Conservation (phyloP, 2,113 vertebrate species). For the Coturnix japonica region DNA sequence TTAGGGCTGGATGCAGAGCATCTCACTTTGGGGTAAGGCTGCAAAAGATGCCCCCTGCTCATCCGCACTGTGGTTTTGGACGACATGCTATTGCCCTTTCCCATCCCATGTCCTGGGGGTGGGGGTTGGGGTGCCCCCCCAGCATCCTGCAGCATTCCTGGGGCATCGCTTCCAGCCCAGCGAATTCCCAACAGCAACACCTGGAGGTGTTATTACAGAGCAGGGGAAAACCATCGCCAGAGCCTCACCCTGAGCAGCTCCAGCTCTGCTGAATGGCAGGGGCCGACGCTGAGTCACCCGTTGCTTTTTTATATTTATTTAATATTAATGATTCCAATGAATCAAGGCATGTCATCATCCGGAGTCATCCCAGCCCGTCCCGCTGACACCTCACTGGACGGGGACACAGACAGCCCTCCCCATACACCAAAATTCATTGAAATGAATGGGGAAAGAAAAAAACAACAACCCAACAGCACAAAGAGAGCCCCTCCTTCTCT, state of each 20-base stretch:
- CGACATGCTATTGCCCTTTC: neutral
- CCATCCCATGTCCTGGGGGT: neutral
- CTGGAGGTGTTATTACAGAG: neutral
- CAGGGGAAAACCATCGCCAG: neutral
- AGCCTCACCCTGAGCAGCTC: slow-evolving; percentile 27
- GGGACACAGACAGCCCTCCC: neutral
- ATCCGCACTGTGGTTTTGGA: neutral
- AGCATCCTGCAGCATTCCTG: neutral
- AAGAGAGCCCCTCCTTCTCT: neutral
- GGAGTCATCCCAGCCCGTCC: slow-evolving; percentile 20
- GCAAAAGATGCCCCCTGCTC: neutral
- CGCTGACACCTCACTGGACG: neutral
- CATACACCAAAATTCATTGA: neutral
- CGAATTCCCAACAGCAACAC: neutral
- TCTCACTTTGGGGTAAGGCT: neutral
- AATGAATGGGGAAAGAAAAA: neutral
- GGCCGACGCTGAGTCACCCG: neutral
- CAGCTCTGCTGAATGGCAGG: neutral
- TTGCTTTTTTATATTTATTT: neutral
- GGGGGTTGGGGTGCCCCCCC: neutral
- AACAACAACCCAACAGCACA: neutral
- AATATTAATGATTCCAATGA: slow-evolving; percentile 21
- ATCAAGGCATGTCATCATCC: slow-evolving; percentile 45
- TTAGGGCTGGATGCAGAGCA: neutral
- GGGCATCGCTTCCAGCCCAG: neutral